These are phyloP conservation scores for Mya arenaria DNA, from an alignment of 1,140 invertebrate species.

Conservation along the genomic window DNA sequence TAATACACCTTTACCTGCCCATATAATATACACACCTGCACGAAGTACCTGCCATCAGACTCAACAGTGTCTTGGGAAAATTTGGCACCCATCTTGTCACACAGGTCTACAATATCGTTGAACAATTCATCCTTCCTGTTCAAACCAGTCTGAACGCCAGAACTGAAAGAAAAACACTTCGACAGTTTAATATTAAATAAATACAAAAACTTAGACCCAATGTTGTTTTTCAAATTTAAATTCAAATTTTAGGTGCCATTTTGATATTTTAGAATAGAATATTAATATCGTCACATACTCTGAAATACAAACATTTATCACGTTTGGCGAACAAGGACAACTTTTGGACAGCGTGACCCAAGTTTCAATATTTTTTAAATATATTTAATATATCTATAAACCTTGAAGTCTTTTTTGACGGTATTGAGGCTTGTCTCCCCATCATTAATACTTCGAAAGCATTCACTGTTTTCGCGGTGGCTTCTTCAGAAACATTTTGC, in stretches of 20 bases:
- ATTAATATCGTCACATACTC: not conserved
- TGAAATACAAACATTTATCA: not conserved
- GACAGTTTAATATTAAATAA: not conserved
- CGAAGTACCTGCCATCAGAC: not conserved
- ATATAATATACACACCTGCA: not conserved
- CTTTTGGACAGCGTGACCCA: not conserved
- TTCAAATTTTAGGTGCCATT: not conserved
- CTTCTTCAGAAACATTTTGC: not conserved
- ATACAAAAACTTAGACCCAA: not conserved
- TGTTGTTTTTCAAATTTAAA: not conserved
- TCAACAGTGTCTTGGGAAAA: not conserved
- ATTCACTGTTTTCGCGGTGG: not conserved
- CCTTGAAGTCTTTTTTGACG: not conserved
- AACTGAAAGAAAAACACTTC: not conserved
- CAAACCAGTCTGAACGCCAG: not conserved
- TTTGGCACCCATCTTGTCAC: not conserved
- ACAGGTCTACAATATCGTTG: slow-evolving; percentile 3
- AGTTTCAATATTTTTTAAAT: not conserved
- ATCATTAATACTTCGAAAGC: not conserved
- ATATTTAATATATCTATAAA: not conserved
- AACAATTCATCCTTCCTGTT: slow-evolving; percentile 31
- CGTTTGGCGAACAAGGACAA: not conserved
- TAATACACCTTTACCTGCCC: not conserved
- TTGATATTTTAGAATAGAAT: not conserved
- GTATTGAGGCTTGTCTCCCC: not conserved